Percentiles rank a stretch among this genome's conserved stretches.
These are phyloP conservation scores for Ophioninae sp. DNA, from an alignment of 2,888 invertebrate genomes.

Conservation along the genomic window DNA sequence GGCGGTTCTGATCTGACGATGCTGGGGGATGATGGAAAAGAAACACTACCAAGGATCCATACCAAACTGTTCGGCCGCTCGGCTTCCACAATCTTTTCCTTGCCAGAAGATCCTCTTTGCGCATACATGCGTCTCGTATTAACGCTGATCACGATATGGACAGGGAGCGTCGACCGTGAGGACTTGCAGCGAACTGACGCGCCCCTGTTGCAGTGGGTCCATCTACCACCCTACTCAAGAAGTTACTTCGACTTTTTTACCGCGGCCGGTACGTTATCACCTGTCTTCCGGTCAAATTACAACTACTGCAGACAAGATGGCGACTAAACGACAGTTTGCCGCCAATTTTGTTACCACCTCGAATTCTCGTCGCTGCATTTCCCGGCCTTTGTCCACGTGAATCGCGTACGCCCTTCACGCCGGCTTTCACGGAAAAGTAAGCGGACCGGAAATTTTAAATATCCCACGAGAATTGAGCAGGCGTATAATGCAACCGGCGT, in stretches of 20 bases:
- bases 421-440: neutral
- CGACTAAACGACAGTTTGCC: conserved; percentile 4
- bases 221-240: conserved; percentile 63
- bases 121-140: too few species aligned
- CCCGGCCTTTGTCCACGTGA: neutral
- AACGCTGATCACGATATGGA: too few species aligned
- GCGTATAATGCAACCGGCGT: conserved; percentile 63
- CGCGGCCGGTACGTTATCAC: neutral
- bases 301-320: conserved; percentile 10
- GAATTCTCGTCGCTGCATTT: neutral
- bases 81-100: neutral
- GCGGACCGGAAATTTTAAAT: neutral
- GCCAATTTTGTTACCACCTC: conserved; percentile 20
- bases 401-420: neutral
- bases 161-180: too few species aligned
- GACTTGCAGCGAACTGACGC: neutral
- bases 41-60: neutral
- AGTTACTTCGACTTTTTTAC: conserved; percentile 58
- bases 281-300: neutral
- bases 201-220: conserved; percentile 57
- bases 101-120: neutral
- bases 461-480: neutral
- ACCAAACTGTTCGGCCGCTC: neutral
- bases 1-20: too few species aligned
- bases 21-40: too few species aligned